A percentile compares a stretch with the other conserved stretches of the same genome.
phyloP scores from a whole-genome alignment of 2,113 vertebrate species.

The Nesospiza acunhae region DNA sequence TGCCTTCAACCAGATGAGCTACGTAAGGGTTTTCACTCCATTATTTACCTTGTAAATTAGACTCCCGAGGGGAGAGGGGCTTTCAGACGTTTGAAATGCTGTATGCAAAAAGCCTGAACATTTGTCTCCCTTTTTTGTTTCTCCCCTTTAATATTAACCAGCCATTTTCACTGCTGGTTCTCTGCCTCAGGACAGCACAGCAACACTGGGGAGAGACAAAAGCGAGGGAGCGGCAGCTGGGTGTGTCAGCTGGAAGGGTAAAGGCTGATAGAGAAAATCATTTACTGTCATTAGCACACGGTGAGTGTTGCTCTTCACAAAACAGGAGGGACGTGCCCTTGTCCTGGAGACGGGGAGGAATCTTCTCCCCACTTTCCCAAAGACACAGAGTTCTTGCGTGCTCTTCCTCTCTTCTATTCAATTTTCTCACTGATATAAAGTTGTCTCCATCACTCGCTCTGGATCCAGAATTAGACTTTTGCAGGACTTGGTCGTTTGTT shows the following conservation, averaged over 20 bases:
- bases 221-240: not conserved
- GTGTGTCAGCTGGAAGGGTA: not conserved
- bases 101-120: slow-evolving; percentile 18
- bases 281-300: not conserved
- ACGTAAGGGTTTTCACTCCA: not conserved
- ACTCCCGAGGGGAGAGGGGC: not conserved
- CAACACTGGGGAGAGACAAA: not conserved
- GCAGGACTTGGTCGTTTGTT: not conserved
- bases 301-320: not conserved
- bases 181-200: slow-evolving; percentile 16
- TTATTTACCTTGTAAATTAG: slow-evolving; percentile 65
- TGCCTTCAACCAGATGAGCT: not conserved
- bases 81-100: slow-evolving; percentile 13
- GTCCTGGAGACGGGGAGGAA: rapidly evolving
- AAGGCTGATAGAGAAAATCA: not conserved
- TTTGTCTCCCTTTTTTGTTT: slow-evolving; percentile 37
- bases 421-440: rapidly evolving
- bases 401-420: not conserved
- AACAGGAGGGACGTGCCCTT: not conserved
- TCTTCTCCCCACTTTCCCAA: not conserved
- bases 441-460: not conserved
- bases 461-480: not conserved
- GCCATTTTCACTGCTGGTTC: not conserved
- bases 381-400: not conserved
- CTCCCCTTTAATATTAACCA: slow-evolving; percentile 25